Conservation (phyloP, 2,797 vertebrate genomes). For the Buphagus erythrorhynchus region DNA sequence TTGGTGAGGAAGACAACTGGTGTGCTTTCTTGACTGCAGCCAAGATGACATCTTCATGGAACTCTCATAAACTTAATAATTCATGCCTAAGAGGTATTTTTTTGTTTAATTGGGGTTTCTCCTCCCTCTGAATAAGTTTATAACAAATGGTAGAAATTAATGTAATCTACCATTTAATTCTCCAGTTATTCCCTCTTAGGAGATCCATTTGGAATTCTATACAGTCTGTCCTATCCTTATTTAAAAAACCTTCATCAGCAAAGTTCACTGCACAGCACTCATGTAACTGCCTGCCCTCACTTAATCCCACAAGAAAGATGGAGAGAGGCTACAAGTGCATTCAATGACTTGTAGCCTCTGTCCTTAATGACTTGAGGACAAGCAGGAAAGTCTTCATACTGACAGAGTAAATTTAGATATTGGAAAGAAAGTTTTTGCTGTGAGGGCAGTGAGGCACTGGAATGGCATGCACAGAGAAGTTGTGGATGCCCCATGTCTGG, state of each 20-base stretch:
- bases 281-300: rapidly evolving
- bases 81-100: background rate
- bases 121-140: background rate
- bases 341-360: background rate
- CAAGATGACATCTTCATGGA: background rate
- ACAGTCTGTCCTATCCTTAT: background rate
- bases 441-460: background rate
- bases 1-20: background rate
- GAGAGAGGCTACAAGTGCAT: background rate
- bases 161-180: background rate
- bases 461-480: background rate
- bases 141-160: background rate
- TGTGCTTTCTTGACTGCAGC: background rate
- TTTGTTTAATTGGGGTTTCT: background rate
- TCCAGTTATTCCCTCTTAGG: background rate
- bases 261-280: background rate
- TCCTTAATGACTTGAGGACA: too few relatives aligned
- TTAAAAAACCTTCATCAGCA: background rate
- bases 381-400: background rate
- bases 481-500: background rate
- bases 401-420: background rate
- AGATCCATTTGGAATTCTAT: background rate
- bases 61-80: background rate
- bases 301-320: too few relatives aligned
- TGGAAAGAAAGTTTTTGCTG: background rate